Conservation (phyloP, 2,888 invertebrate genomes). For the Griposia aprilina region DNA sequence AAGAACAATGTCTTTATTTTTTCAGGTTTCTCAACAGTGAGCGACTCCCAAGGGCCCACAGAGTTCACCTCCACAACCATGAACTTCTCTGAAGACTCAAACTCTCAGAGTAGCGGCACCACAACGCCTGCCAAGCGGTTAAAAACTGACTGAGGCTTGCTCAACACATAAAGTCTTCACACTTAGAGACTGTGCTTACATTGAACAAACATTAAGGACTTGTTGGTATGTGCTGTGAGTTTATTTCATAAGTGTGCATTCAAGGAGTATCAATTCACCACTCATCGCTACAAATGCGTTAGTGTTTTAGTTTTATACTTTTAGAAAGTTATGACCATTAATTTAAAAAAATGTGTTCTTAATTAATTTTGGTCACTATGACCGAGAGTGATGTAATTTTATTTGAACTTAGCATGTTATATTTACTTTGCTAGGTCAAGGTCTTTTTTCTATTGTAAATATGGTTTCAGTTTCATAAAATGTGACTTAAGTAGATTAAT, state of each 20-base stretch:
- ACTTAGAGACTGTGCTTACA: constrained; percentile 59
- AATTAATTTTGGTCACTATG: constrained; percentile 40
- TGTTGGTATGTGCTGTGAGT: constrained; percentile 61
- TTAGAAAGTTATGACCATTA: constrained; percentile 38
- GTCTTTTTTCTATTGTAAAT: constrained; percentile 66
- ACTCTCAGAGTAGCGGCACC: constrained; percentile 96
- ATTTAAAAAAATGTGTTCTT: constrained; percentile 48
- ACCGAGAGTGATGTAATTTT: constrained; percentile 55
- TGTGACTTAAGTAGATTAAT: constrained; percentile 66
- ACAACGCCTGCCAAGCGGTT: constrained; percentile 93
- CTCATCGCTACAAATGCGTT: constrained; percentile 45
- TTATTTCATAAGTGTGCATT: constrained; percentile 58
- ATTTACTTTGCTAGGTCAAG: constrained; percentile 40
- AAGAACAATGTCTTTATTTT: neutral
- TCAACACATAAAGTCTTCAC: constrained; percentile 53
- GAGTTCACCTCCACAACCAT: constrained; percentile 96
- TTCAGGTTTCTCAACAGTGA: constrained; percentile 96
- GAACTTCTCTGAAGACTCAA: constrained; percentile 97
- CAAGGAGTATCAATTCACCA: constrained; percentile 47
- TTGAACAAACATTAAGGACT: constrained; percentile 52
- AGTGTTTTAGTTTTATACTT: constrained; percentile 49
- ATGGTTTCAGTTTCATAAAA: constrained; percentile 64
- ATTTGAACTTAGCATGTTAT: constrained; percentile 48
- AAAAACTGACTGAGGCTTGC: constrained; percentile 92
- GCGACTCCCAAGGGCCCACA: constrained; percentile 97